A percentile compares a stretch with the other conserved stretches of the same genome.
Evolutionary conservation across 92 coral and sea anemone genomes (phyloP).

Genomic region (Porites evermanni): DNA sequence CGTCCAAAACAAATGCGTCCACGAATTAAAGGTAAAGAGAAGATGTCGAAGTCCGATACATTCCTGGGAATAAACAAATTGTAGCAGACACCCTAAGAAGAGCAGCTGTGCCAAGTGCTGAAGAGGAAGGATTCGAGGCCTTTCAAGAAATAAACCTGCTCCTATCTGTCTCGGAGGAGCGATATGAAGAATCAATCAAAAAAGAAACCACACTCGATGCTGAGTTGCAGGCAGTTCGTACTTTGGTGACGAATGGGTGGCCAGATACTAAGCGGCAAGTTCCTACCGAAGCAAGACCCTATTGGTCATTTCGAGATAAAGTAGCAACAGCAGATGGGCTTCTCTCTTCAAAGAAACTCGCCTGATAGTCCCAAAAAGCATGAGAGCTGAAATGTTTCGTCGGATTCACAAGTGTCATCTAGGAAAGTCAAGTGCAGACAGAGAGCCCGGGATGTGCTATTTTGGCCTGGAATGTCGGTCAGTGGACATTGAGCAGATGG

Average conservation of each 20-base stretch:
- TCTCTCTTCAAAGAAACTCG: constrained; percentile 16
- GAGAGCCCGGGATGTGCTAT: not conserved
- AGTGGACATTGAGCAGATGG: constrained; percentile 24
- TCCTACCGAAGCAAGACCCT: constrained; percentile 7
- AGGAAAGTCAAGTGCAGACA: not conserved
- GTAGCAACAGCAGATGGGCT: not conserved
- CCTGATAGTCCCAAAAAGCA: not conserved
- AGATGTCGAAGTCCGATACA: constrained; percentile 11
- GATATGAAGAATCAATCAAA: constrained; percentile 7
- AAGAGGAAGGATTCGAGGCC: not conserved
- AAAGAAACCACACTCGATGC: not conserved
- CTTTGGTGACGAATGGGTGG: not conserved
- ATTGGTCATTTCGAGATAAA: constrained; percentile 13
- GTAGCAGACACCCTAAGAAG: constrained; percentile 39
- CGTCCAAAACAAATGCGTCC: not conserved
- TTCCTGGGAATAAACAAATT: constrained; percentile 21
- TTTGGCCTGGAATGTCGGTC: no score
- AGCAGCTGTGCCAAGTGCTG: constrained; percentile 8
- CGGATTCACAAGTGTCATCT: constrained; percentile 12
- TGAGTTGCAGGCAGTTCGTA: not conserved
- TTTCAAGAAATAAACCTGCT: not conserved
- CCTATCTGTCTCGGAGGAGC: constrained; percentile 9
- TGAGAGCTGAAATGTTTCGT: constrained; percentile 36
- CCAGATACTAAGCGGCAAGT: constrained; percentile 5
- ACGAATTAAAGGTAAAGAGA: not conserved